These are phyloP conservation scores for Parus major DNA, from an alignment of 2,113 vertebrate genomes.

Conservation along the genomic window DNA sequence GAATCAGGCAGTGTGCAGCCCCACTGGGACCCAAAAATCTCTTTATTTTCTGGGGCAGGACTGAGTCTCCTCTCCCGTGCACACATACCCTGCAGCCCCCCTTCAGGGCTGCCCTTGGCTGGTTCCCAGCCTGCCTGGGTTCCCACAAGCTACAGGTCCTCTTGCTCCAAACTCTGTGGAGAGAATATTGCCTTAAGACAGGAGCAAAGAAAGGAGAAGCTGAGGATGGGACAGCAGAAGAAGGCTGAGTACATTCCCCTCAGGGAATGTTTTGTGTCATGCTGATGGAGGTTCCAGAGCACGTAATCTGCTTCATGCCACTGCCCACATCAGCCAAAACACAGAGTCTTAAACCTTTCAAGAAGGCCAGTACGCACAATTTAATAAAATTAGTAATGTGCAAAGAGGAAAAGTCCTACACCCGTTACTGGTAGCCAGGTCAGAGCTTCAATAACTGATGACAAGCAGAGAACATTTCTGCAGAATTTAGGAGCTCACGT, in stretches of 20 bases:
- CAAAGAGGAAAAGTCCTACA: not conserved
- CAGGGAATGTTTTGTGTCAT: not conserved
- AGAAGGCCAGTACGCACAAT: not conserved
- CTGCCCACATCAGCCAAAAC: not conserved
- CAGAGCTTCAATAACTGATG: not conserved
- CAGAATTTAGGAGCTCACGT: not conserved
- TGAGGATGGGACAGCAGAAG: not conserved
- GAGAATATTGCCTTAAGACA: not conserved
- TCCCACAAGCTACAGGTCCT: not conserved
- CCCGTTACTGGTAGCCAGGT: not conserved
- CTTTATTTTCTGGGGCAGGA: not conserved
- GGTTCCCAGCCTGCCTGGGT: not conserved
- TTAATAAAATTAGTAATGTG: not conserved
- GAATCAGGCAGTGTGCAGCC: not conserved
- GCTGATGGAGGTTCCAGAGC: not conserved
- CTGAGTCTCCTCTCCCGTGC: not conserved
- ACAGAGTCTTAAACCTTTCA: not conserved
- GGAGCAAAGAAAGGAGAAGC: not conserved
- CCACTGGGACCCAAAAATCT: not conserved
- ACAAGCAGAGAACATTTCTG: not conserved
- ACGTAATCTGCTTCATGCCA: not conserved
- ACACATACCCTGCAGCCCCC: not conserved
- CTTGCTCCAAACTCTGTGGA: not conserved
- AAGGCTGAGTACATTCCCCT: not conserved
- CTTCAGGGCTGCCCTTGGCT: not conserved